Conservation (phyloP, 2,888 invertebrate species). For the Cantharis rustica region DNA sequence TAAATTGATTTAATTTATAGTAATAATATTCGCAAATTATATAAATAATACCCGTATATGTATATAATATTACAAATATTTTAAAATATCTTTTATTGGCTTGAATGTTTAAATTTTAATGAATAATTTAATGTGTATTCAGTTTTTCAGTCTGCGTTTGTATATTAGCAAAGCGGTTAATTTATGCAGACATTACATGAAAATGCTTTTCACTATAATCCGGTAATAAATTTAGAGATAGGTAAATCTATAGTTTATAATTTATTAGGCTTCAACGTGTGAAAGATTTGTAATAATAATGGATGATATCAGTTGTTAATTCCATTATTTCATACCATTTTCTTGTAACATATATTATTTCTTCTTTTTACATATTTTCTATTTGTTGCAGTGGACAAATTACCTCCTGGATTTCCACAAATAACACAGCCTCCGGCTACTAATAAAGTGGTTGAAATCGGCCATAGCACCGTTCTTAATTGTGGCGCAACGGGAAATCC, state of each 20-base stretch:
- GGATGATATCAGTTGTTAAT: conserved; percentile 3
- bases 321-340: background rate
- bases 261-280: conserved; percentile 37
- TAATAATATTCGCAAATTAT: too few species aligned
- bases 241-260: conserved; percentile 44
- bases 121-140: conserved; percentile 13
- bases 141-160: conserved; percentile 10
- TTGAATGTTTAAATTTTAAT: conserved; percentile 1
- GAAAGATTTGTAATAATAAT: conserved; percentile 15
- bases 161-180: conserved; percentile 22
- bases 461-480: conserved; percentile 85
- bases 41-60: too few species aligned
- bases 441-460: conserved; percentile 95
- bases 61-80: too few species aligned
- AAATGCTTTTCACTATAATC: conserved; percentile 44
- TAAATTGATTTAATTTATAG: background rate
- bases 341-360: background rate
- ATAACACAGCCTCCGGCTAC: conserved; percentile 86
- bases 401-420: conserved; percentile 91
- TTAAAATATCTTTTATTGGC: background rate
- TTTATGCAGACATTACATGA: conserved; percentile 39
- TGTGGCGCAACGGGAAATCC: conserved; percentile 90
- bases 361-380: conserved; percentile 19
- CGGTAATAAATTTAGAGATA: conserved; percentile 44
- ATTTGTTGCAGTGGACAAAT: conserved; percentile 73